Evolutionary conservation across 2,113 vertebrate genomes (phyloP).

Genomic region (Lasiurus borealis): DNA sequence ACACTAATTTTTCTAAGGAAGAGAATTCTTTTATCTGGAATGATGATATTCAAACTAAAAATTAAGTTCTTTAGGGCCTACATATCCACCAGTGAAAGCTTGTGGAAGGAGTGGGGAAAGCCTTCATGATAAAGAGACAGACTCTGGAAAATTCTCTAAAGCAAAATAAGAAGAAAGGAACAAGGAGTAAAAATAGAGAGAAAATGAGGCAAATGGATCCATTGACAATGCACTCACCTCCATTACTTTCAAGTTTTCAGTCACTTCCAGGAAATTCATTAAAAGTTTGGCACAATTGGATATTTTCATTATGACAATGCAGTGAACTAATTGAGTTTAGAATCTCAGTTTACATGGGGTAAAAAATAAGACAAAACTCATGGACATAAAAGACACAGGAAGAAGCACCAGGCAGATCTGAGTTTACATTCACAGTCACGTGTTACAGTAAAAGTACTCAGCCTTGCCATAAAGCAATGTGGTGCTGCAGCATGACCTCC

Average conservation of each 20-base stretch:
- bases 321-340: background rate
- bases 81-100: background rate
- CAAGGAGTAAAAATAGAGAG: background rate
- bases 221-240: background rate
- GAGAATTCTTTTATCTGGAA: slow-evolving; percentile 1
- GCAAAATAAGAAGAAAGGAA: background rate
- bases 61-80: background rate
- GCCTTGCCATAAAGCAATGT: background rate
- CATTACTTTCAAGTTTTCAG: background rate
- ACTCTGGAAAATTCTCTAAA: background rate
- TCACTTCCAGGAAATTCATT: background rate
- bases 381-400: background rate
- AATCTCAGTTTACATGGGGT: background rate
- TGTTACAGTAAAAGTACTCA: background rate
- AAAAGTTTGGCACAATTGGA: background rate
- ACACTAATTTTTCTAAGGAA: background rate
- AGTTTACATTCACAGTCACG: background rate
- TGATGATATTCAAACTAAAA: background rate
- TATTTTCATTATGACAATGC: background rate
- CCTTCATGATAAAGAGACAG: background rate
- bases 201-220: background rate
- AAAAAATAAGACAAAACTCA: background rate
- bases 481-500: background rate
- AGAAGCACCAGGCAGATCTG: background rate
- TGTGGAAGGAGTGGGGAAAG: too few relatives aligned